A percentile compares a stretch with the other conserved stretches of the same genome.
Conservation (phyloP, 2,888 invertebrate species). For the Epinotia ramella region DNA sequence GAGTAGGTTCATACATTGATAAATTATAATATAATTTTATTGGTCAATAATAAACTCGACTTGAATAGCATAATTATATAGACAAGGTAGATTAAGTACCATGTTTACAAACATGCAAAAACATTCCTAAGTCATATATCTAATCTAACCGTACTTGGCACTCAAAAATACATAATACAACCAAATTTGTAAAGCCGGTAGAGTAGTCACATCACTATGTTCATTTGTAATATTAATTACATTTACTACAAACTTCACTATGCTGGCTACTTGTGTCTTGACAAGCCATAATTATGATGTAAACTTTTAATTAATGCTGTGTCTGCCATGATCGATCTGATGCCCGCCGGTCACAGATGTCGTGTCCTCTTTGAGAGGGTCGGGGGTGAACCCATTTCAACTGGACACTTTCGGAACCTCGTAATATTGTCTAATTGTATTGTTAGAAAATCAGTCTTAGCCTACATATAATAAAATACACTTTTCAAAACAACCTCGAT, state of each 20-base stretch:
- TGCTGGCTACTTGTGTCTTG: background rate
- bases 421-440: background rate
- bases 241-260: background rate
- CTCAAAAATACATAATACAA: background rate
- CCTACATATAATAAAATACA: background rate
- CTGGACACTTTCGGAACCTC: background rate
- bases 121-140: too few species aligned
- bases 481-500: background rate
- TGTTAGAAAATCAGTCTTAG: background rate
- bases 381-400: slow-evolving; percentile 1
- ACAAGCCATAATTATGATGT: slow-evolving; percentile 7
- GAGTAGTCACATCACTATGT: background rate
- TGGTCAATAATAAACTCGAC: background rate
- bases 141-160: too few species aligned
- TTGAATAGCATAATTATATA: too few species aligned
- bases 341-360: slow-evolving; percentile 16
- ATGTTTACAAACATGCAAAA: too few species aligned
- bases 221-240: background rate
- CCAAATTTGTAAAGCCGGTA: background rate
- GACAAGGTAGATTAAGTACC: too few species aligned
- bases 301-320: slow-evolving; percentile 7
- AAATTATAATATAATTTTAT: background rate
- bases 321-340: slow-evolving; percentile 17
- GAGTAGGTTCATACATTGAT: background rate
- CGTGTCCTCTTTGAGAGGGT: slow-evolving; percentile 10